Evolutionary conservation across 2,797 vertebrate species (phyloP).

Genomic region (Trichosurus vulpecula): DNA sequence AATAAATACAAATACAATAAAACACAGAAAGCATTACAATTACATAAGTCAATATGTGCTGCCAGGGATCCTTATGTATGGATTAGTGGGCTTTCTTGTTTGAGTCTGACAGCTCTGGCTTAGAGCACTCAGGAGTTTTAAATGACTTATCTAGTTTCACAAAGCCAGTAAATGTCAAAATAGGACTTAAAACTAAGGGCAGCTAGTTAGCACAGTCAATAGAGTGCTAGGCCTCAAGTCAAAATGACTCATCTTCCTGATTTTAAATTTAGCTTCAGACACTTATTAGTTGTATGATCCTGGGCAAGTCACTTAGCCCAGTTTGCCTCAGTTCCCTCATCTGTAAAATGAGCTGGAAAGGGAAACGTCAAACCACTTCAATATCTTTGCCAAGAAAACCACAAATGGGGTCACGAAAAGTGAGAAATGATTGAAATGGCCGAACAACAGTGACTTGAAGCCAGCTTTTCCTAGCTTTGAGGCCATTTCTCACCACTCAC

Average conservation of each 20-base stretch:
- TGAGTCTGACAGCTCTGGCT: background rate
- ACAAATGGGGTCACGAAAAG: background rate
- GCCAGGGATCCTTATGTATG: background rate
- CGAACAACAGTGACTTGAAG: background rate
- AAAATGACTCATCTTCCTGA: background rate
- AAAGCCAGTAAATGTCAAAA: background rate
- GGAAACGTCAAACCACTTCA: background rate
- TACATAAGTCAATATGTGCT: background rate
- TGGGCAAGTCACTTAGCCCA: background rate
- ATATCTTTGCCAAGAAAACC: background rate
- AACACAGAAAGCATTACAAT: background rate
- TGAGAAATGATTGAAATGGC: background rate
- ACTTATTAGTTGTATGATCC: background rate
- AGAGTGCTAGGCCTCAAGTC: background rate
- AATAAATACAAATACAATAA: background rate
- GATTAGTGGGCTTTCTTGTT: background rate
- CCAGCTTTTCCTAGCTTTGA: background rate
- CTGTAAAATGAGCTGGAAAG: background rate
- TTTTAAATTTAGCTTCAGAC: background rate
- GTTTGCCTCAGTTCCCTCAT: background rate
- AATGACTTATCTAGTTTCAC: background rate
- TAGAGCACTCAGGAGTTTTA: background rate
- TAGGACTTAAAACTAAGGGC: background rate
- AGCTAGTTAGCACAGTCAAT: background rate
- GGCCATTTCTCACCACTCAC: background rate